These are phyloP conservation scores for Apamea sordens DNA, from an alignment of 2,888 invertebrate species.

Conservation along the genomic window DNA sequence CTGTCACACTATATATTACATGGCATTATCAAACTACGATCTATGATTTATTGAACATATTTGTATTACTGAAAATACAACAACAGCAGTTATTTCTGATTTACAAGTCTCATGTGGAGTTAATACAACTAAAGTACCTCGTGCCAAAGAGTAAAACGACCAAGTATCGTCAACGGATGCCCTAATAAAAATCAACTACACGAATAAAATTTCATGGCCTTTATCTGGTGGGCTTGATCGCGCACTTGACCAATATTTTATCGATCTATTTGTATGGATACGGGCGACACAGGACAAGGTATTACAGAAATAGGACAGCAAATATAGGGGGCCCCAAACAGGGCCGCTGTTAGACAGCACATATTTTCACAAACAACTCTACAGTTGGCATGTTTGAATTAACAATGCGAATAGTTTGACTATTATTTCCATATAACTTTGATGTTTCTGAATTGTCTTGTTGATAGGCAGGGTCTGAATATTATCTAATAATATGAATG, in stretches of 20 bases:
- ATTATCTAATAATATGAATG: not conserved
- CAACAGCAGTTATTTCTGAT: not conserved
- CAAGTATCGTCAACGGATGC: constrained; percentile 25
- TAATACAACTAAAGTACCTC: constrained; percentile 25
- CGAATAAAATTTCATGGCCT: constrained; percentile 56
- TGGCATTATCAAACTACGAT: not conserved
- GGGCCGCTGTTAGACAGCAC: constrained; percentile 10
- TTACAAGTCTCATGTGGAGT: constrained; percentile 14
- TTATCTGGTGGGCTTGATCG: constrained; percentile 45
- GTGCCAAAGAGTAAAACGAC: constrained; percentile 9
- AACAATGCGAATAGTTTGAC: constrained; percentile 23
- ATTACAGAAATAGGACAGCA: constrained; percentile 55
- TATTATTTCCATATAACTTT: constrained; percentile 11
- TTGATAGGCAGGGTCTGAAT: not conserved
- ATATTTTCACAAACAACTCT: constrained; percentile 32
- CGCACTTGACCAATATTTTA: constrained; percentile 62
- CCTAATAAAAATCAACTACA: constrained; percentile 54
- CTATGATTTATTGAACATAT: not conserved
- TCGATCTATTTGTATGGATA: constrained; percentile 62
- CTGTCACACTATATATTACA: not conserved
- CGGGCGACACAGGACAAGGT: constrained; percentile 52
- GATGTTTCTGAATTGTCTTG: not conserved
- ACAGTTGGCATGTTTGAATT: constrained; percentile 31
- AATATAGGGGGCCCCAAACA: constrained; percentile 46
- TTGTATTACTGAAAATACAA: not conserved